Evolutionary conservation across 2,113 vertebrate genomes (phyloP).

Genomic region (Tinamus guttatus): DNA sequence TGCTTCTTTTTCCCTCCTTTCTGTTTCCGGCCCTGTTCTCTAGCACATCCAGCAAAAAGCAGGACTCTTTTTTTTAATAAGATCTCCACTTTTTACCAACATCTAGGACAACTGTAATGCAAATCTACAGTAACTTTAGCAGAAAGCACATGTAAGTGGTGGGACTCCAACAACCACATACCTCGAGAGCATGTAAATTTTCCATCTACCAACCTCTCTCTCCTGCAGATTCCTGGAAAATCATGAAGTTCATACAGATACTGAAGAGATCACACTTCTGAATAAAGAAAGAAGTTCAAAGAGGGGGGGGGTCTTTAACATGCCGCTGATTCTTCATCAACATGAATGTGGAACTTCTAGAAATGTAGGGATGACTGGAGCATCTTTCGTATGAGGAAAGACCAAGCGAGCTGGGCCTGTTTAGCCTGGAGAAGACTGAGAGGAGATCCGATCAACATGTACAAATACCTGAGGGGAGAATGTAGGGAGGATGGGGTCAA

Average conservation of each 20-base stretch:
- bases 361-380: too few species aligned
- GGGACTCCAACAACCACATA: not conserved
- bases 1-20: not conserved
- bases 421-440: too few species aligned
- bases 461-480: too few species aligned
- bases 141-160: not conserved
- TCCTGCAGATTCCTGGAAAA: not conserved
- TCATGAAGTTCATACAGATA: not conserved
- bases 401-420: too few species aligned
- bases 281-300: not conserved
- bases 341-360: not conserved
- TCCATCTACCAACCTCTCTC: not conserved
- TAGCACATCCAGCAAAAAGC: not conserved
- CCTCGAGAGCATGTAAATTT: not conserved
- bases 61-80: not conserved
- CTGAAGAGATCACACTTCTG: fast-evolving
- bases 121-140: not conserved
- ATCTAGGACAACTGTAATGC: not conserved
- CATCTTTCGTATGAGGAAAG: too few species aligned
- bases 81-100: not conserved
- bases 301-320: not conserved
- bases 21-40: not conserved
- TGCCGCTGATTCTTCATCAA: not conserved
- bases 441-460: too few species aligned
- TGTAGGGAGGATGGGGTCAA: too few species aligned